Evolutionary conservation across 2,888 invertebrate genomes (phyloP).

Genomic region (Pinctada fucata): DNA sequence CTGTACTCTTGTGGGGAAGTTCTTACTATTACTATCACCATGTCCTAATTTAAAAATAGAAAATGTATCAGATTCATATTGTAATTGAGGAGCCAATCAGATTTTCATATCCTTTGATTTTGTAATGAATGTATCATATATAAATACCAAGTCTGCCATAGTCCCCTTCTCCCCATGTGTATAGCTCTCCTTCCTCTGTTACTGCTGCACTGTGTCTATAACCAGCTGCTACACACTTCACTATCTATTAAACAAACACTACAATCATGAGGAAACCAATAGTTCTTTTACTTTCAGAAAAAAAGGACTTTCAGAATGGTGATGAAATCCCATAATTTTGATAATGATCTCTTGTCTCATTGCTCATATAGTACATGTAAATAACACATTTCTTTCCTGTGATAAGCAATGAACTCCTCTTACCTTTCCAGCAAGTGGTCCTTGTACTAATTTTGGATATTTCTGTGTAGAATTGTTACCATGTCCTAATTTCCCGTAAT

Average conservation of each 20-base stretch:
- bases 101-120: background rate
- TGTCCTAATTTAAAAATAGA: conserved; percentile 77
- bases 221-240: conserved; percentile 80
- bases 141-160: conserved; percentile 80
- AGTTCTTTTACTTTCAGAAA: no score
- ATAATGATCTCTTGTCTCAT: no score
- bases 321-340: no score
- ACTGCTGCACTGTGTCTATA: conserved; percentile 83
- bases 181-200: conserved; percentile 82
- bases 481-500: conserved; percentile 83
- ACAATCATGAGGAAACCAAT: background rate
- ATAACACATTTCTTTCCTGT: no score
- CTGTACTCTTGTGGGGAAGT: conserved; percentile 81
- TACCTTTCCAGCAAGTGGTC: conserved; percentile 80
- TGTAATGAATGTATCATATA: background rate
- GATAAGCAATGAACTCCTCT: conserved; percentile 40
- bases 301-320: no score
- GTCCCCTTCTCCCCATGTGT: conserved; percentile 83
- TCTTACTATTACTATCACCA: conserved; percentile 81
- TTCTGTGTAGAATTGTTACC: conserved; percentile 82
- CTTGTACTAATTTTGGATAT: conserved; percentile 80
- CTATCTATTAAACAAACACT: conserved; percentile 53
- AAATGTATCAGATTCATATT: background rate
- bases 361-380: no score
- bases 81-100: background rate